phyloP scores from a whole-genome alignment of 2,113 vertebrate genomes.

The Corynorhinus townsendii region DNA sequence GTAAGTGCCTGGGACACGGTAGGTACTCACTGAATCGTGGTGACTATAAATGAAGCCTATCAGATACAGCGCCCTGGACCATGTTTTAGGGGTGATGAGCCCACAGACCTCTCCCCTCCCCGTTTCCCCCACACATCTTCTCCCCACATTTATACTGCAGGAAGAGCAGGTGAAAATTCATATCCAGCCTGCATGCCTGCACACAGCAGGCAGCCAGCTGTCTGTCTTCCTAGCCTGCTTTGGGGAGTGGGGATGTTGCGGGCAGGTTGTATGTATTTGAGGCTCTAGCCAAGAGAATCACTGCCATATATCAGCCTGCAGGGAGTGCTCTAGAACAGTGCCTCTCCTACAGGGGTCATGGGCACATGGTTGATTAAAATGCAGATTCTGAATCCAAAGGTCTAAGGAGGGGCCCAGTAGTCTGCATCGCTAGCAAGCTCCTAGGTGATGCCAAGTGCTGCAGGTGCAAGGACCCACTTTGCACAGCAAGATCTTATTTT shows the following conservation, averaged over 20 bases:
- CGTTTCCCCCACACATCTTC: accelerated
- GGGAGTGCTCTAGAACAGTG: not conserved
- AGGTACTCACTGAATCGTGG: not conserved
- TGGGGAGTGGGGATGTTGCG: too few relatives aligned
- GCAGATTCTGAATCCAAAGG: not conserved
- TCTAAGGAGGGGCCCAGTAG: not conserved
- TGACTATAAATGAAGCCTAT: not conserved
- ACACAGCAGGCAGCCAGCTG: not conserved
- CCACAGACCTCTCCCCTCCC: not conserved
- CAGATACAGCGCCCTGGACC: not conserved
- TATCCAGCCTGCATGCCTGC: not conserved
- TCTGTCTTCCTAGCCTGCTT: not conserved
- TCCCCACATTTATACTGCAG: not conserved
- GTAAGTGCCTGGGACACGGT: not conserved
- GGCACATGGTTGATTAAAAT: not conserved
- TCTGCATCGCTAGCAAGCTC: not conserved
- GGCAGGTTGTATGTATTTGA: not conserved
- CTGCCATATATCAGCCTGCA: not conserved
- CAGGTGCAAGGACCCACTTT: not conserved
- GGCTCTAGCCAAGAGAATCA: not conserved
- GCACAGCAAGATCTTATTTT: not conserved
- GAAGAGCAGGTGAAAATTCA: not conserved
- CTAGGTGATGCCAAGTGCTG: not conserved
- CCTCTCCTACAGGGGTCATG: not conserved
- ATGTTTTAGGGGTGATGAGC: not conserved